Base-by-base conservation (phyloP, 2,888 invertebrate genomes). In the Theretra japonica region DNA sequence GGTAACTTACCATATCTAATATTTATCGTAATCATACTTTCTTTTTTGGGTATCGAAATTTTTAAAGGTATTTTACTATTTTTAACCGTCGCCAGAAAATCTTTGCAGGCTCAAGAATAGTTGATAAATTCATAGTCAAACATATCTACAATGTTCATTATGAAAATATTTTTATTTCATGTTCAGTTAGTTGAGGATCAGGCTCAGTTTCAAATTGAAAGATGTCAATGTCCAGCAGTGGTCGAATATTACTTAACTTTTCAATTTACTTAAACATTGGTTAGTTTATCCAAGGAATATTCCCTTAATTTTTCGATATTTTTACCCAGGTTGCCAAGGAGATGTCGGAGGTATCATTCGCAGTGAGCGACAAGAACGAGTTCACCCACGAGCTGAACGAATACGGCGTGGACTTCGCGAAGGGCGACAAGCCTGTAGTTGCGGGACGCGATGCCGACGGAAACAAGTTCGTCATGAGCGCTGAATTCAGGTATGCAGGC, bases 361-460 rank as follows among this genome's bases (percentile, higher is more conserved):
- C 99, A 1, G 95, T 99, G 78, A 97, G 98, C 90, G 96, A 97
- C 88, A 98, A 97, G 89, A 98, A 98, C 83, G 98, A 99, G 82
- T 99, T 99, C 96, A 97, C 97, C 74, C 97, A 98, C 81, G 99
- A 99, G 90, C 93, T 99, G 80, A 97, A 98, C 82, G 99, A 99
- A 90, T 99, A 96, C 90, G 99, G 99, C 72, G 96, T 99, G 75
- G 97, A 97, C 85, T 98, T 96, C 87, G 96, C 96, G 58, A 96
- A 97, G 84, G 97, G 97, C 19, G 99, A 99, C 82, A 99, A 99
- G 88, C 99, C 99, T 0, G 95, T 98, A 28, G 96, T 99, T 56
- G 96, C 98, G 73, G 98, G 97, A 5, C 96, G 97, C 71, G 97
- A 98, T 88, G 95, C 95, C 8, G 96, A 97, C 76, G 97, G 97